phyloP scores from a whole-genome alignment of 1,140 invertebrate species.

The Papilio xuthus region DNA sequence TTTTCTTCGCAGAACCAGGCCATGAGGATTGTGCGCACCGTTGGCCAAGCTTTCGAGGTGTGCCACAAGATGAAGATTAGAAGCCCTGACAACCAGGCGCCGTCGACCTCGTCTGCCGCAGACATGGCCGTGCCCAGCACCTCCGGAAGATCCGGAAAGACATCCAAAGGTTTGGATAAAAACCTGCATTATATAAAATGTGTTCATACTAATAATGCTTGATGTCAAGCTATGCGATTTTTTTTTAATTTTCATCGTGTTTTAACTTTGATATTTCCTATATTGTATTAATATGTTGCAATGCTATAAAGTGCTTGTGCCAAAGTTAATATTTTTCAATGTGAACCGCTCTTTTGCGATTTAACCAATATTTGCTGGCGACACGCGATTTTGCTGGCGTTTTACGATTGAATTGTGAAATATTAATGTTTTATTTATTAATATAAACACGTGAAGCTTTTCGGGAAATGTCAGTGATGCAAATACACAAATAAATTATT shows the following conservation, averaged over 20 bases:
- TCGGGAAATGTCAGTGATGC: not conserved
- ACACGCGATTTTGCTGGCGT: conserved; percentile 7
- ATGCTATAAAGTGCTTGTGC: not conserved
- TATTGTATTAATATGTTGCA: not conserved
- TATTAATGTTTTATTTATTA: conserved; percentile 17
- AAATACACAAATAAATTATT: not conserved
- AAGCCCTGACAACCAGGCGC: conserved; percentile 56
- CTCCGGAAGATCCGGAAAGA: conserved; percentile 48
- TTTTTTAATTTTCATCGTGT: not conserved
- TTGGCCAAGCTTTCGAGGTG: conserved; percentile 99
- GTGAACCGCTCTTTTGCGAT: not conserved
- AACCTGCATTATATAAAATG: not conserved
- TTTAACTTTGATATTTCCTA: not conserved
- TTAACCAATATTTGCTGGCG: not conserved
- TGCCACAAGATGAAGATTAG: conserved; percentile 95
- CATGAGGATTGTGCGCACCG: conserved; percentile 97
- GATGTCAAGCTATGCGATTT: not conserved
- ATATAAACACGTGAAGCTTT: not conserved
- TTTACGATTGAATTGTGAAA: not conserved
- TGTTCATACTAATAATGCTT: not conserved
- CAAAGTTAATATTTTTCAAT: not conserved
- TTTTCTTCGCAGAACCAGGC: conserved; percentile 92
- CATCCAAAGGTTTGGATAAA: conserved; percentile 62
- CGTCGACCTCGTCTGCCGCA: conserved; percentile 66
- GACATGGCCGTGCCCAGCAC: conserved; percentile 52